Percentiles rank a stretch among this genome's conserved stretches.
Evolutionary conservation across 2,797 vertebrate genomes (phyloP).

Genomic region (Pangasius sanitwongsei): DNA sequence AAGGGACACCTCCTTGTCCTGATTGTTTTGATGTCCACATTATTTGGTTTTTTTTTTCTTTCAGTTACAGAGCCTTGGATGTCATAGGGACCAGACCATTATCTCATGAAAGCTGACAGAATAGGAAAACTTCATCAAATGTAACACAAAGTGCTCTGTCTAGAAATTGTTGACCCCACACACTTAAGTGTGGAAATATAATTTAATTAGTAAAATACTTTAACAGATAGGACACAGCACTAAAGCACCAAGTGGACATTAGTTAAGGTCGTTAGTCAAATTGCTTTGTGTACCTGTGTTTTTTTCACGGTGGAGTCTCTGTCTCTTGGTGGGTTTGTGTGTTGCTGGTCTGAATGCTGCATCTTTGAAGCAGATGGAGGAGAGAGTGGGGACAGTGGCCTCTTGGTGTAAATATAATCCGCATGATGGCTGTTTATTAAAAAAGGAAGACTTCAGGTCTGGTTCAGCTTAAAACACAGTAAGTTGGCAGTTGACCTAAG

Average conservation of each 20-base stretch:
- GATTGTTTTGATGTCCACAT: background rate
- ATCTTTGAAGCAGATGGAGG: slow-evolving; percentile 80
- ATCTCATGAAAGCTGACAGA: background rate
- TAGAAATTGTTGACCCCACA: background rate
- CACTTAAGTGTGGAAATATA: background rate
- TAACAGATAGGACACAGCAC: background rate
- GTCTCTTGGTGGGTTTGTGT: slow-evolving; percentile 75
- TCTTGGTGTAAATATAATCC: slow-evolving; percentile 85
- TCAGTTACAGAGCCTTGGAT: background rate
- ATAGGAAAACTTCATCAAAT: background rate
- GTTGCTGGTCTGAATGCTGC: slow-evolving; percentile 77
- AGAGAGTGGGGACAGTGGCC: slow-evolving; percentile 83
- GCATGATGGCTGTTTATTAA: slow-evolving; percentile 66
- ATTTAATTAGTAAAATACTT: background rate
- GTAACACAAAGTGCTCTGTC: background rate
- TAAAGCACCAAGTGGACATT: background rate
- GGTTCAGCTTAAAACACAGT: background rate
- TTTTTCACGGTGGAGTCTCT: slow-evolving; percentile 74
- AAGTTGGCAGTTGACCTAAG: background rate
- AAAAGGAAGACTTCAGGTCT: slow-evolving; percentile 23
- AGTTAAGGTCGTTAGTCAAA: too few relatives aligned
- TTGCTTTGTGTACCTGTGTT: slow-evolving; percentile 64
- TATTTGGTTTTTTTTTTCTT: background rate
- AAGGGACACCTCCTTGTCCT: background rate
- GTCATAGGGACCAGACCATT: background rate